Evolutionary conservation across 2,113 vertebrate species (phyloP).

Genomic region (Falcunculus frontatus): DNA sequence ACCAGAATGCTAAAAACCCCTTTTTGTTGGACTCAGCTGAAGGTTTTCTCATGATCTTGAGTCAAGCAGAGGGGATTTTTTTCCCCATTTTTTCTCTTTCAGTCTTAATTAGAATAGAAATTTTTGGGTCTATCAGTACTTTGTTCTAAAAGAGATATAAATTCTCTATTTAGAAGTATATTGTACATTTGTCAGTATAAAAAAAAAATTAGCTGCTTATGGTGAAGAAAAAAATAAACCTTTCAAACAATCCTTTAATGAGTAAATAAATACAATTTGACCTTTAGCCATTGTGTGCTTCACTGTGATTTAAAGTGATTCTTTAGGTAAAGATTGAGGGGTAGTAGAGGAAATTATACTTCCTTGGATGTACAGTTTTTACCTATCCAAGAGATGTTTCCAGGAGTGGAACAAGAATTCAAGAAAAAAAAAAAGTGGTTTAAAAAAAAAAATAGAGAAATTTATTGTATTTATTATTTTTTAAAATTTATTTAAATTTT

Average conservation of each 20-base stretch:
- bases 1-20: background rate
- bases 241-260: background rate
- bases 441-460: background rate
- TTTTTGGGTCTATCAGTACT: background rate
- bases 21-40: background rate
- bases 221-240: background rate
- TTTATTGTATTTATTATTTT: background rate
- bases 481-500: accelerated
- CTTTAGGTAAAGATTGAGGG: background rate
- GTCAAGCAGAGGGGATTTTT: background rate
- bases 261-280: background rate
- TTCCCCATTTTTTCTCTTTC: background rate
- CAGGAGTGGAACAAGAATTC: background rate
- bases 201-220: background rate
- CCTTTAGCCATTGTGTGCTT: background rate
- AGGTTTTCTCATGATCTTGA: background rate
- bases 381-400: background rate
- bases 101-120: background rate
- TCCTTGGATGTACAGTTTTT: background rate
- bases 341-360: background rate
- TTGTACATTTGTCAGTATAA: background rate
- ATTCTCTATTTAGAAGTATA: background rate
- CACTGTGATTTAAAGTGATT: background rate
- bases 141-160: background rate
- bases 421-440: background rate